Base-by-base conservation (phyloP, 1,140 invertebrate species). In the Nasonia longicornis region DNA sequence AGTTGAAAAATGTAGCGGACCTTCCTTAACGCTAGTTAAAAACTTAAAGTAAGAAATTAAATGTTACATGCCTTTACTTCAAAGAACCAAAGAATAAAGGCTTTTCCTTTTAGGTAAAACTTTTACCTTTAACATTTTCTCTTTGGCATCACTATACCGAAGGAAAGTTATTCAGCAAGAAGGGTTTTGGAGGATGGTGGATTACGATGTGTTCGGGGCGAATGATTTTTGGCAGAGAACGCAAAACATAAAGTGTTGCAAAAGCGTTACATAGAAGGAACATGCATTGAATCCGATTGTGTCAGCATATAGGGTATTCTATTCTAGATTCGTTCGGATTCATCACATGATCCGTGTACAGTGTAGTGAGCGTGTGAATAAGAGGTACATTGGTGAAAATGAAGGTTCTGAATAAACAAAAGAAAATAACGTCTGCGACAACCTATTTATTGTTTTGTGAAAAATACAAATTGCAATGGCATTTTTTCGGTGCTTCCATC, bases 361-460 rank as follows among this genome's bases (percentile, higher is more conserved):
- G 69, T 7, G 52, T 8, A 38, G 31, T 42, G 22, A 81, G 16
- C n/a, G 66, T 70, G 31, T 69, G 12, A 63, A 10, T 11, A 74
- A 70, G 75, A 69, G 67, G 12, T 20, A 31, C 29, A 42, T 10
- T 72, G 74, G 58, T 81, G 66, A 78, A 48, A 81, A 64, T 58
- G 48, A 81, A 79, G 80, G 82, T 82, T 80, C 31, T 70, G 77
- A 81, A 83, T 70, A 83, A 85, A 83, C 82, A 73, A 85, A 84
- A 84, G 48, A 85, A 83, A 86, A 87, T 79, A 84, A 87, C 79
- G 76, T 85, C 78, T 85, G 87, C 84, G 81, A 80, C 74, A 87
- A 83, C 85, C 84, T 85, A 85, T 88, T 87, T 87, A 87, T 88
- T 86, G 70, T 81, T 75, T 82, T 80, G 83, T 81, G 74, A 79